Conservation (phyloP, 2,797 vertebrate species). For the Hippopotamyrus pictus region DNA sequence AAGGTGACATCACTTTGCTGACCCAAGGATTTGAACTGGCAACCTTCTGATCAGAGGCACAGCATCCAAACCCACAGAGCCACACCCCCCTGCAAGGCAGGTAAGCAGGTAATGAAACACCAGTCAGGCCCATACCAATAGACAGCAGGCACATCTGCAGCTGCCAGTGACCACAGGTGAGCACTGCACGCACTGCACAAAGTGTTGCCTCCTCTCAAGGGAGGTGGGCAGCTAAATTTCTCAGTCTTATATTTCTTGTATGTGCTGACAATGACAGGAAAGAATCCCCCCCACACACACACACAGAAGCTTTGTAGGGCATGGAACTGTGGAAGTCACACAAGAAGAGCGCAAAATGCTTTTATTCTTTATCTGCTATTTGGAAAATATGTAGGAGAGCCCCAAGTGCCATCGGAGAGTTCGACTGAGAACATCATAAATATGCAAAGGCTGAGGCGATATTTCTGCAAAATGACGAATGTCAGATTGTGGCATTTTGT, state of each 20-base stretch:
- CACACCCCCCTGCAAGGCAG: neutral
- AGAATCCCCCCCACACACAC: neutral
- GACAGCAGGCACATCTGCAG: neutral
- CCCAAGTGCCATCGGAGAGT: neutral
- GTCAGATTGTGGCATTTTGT: constrained; percentile 54
- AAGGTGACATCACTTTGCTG: neutral
- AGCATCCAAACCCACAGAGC: neutral
- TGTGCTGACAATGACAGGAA: neutral
- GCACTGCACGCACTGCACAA: neutral
- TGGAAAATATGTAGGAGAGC: constrained; percentile 1
- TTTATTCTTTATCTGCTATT: constrained; percentile 5
- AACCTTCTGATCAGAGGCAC: neutral
- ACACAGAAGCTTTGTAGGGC: neutral
- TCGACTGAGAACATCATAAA: neutral
- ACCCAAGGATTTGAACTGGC: neutral
- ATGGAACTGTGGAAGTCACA: neutral
- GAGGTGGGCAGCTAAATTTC: neutral
- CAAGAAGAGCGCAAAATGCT: neutral
- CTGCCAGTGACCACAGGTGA: neutral
- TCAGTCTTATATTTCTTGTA: neutral
- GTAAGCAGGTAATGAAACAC: neutral
- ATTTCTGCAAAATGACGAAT: constrained; percentile 52
- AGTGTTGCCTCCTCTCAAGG: neutral
- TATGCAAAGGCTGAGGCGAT: constrained; percentile 3
- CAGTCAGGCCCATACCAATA: neutral